Conservation (phyloP, 2,797 vertebrate genomes). For the Melanogrammus aeglefinus region DNA sequence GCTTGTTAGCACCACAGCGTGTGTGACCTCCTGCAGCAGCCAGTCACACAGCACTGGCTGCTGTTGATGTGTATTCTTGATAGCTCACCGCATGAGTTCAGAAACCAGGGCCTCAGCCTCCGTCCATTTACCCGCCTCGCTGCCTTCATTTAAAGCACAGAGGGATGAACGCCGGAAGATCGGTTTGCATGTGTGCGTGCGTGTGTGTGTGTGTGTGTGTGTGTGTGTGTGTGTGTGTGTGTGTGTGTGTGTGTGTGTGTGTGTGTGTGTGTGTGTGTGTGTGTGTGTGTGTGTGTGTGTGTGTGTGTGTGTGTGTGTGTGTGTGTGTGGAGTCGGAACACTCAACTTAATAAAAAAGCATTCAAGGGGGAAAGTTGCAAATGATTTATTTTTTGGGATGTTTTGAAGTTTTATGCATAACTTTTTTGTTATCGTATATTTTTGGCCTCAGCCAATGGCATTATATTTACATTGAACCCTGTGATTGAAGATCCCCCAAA, state of each 20-base stretch:
- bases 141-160: slow-evolving; percentile 32
- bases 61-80: neutral
- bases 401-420: too few relatives aligned
- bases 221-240: too few relatives aligned
- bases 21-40: slow-evolving; percentile 42
- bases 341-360: neutral
- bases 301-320: too few relatives aligned
- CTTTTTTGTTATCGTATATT: too few relatives aligned
- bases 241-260: too few relatives aligned
- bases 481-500: neutral
- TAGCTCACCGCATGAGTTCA: neutral
- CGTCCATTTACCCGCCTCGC: slow-evolving; percentile 1
- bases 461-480: neutral
- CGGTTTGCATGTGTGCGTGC: neutral
- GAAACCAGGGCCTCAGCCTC: neutral
- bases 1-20: slow-evolving; percentile 57
- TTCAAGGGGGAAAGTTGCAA: neutral
- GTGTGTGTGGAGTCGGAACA: neutral
- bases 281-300: too few relatives aligned
- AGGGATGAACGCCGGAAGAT: slow-evolving; percentile 24
- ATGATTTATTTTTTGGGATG: neutral
- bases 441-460: neutral
- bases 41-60: neutral
- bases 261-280: neutral
- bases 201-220: neutral